Evolutionary conservation across 1,140 invertebrate species (phyloP).

Genomic region (Popillia japonica): DNA sequence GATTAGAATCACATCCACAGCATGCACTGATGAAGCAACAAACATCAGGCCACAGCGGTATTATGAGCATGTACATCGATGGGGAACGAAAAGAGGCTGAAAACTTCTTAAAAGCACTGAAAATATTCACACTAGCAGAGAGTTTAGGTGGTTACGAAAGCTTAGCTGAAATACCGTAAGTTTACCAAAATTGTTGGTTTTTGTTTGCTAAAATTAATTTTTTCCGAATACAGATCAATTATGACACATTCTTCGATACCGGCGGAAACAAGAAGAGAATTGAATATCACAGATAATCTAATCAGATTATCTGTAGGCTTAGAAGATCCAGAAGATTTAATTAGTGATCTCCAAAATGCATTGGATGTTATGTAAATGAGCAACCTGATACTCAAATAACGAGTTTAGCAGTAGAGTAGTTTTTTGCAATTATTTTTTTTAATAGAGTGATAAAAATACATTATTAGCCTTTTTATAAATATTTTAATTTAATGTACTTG

Average conservation of each 20-base stretch:
- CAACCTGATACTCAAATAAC: neutral
- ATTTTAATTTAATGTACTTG: no score
- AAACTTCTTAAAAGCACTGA: slow-evolving; percentile 80
- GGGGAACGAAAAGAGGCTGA: slow-evolving; percentile 80
- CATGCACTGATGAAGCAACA: slow-evolving; percentile 85
- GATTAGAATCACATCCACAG: slow-evolving; percentile 91
- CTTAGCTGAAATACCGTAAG: slow-evolving; percentile 85
- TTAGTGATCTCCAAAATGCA: slow-evolving; percentile 88
- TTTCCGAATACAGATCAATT: slow-evolving; percentile 62
- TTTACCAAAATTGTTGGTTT: slow-evolving; percentile 49
- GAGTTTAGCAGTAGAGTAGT: no score
- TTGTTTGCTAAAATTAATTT: slow-evolving; percentile 31
- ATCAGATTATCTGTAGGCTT: slow-evolving; percentile 92
- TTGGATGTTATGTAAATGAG: slow-evolving; percentile 59
- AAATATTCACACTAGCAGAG: slow-evolving; percentile 91
- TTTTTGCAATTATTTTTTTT: no score
- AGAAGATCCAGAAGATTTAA: slow-evolving; percentile 87
- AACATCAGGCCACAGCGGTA: slow-evolving; percentile 90
- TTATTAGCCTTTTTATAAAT: no score
- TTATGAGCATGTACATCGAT: slow-evolving; percentile 89
- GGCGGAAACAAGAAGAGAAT: slow-evolving; percentile 70
- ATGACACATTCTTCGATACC: slow-evolving; percentile 88
- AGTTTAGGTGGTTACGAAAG: slow-evolving; percentile 97
- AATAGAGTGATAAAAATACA: no score
- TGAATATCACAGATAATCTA: slow-evolving; percentile 89